phyloP scores from a whole-genome alignment of 1,140 invertebrate species.

The Bilobella aurantiaca region DNA sequence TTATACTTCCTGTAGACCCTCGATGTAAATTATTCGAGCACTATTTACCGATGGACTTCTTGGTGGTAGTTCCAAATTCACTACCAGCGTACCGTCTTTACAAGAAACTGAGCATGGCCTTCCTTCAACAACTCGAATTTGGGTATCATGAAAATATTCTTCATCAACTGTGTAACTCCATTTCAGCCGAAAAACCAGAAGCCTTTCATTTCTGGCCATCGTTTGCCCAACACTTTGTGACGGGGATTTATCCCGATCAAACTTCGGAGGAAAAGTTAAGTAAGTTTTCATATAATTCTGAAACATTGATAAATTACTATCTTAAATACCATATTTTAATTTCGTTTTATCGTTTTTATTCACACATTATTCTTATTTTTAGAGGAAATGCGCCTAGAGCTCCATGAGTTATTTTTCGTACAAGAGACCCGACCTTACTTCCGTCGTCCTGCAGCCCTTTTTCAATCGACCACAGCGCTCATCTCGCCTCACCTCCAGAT shows the following conservation, averaged over 20 bases:
- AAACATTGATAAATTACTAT: too few relatives aligned
- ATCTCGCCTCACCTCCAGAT: conserved; percentile 25
- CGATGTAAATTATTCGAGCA: conserved; percentile 32
- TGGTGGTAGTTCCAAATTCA: conserved; percentile 20
- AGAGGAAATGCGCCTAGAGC: conserved; percentile 18
- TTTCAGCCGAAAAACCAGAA: conserved; percentile 42
- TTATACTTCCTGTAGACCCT: conserved; percentile 19
- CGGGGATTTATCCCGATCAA: conserved; percentile 55
- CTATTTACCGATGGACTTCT: conserved; percentile 22
- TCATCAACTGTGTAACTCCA: conserved; percentile 28
- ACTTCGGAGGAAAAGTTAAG: conserved; percentile 52
- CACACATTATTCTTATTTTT: too few relatives aligned
- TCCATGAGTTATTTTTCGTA: conserved; percentile 23
- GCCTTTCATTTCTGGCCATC: conserved; percentile 53
- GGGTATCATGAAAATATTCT: conserved; percentile 27
- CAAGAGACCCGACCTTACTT: conserved; percentile 26
- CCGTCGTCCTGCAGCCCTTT: conserved; percentile 24
- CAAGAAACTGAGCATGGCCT: conserved; percentile 26
- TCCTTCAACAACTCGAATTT: conserved; percentile 22
- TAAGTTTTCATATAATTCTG: too few relatives aligned
- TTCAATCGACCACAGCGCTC: conserved; percentile 15
- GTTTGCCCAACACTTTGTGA: conserved; percentile 61
- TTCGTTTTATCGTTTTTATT: too few relatives aligned
- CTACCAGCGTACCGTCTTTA: conserved; percentile 19
- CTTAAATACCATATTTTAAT: conserved; percentile 23